phyloP scores from a whole-genome alignment of 2,888 invertebrate species.

The Alloplasta piceator region DNA sequence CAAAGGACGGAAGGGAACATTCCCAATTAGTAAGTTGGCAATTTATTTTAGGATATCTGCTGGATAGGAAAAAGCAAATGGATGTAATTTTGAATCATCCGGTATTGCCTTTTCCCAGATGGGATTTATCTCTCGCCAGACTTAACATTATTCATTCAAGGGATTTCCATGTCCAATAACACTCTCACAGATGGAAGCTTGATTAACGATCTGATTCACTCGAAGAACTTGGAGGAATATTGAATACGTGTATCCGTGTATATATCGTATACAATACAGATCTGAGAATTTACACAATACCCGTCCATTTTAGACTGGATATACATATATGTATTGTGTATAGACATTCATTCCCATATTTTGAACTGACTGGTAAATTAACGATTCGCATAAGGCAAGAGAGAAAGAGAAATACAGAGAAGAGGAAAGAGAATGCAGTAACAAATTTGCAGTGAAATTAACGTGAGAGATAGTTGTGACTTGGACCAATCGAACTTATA shows the following conservation, averaged over 20 bases:
- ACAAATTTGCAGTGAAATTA: too few relatives aligned
- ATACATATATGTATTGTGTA: too few relatives aligned
- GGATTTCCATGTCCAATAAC: constrained; percentile 63
- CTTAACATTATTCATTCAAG: constrained; percentile 59
- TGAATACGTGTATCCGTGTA: constrained; percentile 26
- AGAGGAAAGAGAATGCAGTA: too few relatives aligned
- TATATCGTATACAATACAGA: background rate
- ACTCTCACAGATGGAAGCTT: constrained; percentile 60
- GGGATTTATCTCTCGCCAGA: constrained; percentile 43
- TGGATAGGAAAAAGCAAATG: constrained; percentile 3
- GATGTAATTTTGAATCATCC: constrained; percentile 41
- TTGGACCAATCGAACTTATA: too few relatives aligned
- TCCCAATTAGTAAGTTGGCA: background rate
- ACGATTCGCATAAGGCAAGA: too few relatives aligned
- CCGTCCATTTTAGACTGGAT: too few relatives aligned
- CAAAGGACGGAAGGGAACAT: constrained; percentile 6
- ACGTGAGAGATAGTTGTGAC: too few relatives aligned
- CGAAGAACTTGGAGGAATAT: constrained; percentile 52
- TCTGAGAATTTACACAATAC: too few relatives aligned
- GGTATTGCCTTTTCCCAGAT: constrained; percentile 51
- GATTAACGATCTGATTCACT: constrained; percentile 61
- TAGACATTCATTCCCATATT: too few relatives aligned
- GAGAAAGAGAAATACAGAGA: too few relatives aligned
- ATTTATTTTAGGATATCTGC: constrained; percentile 24
- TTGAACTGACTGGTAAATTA: too few relatives aligned